Percentiles rank a stretch among this genome's conserved stretches.
These are phyloP conservation scores for Gobiocypris rarus DNA, from an alignment of 2,113 vertebrate species.

Conservation along the genomic window DNA sequence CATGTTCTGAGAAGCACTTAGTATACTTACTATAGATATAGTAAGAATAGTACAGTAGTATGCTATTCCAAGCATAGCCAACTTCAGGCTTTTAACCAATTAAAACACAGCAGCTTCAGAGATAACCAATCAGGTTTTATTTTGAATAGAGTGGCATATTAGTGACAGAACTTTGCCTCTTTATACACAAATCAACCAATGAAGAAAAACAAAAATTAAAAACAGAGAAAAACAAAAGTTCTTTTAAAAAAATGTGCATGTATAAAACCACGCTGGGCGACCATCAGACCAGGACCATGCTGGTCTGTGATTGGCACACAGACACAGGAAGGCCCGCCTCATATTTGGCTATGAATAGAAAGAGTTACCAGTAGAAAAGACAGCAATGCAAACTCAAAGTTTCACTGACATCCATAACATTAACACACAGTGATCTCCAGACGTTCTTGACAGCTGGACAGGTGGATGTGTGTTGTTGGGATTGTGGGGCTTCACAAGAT, in stretches of 20 bases:
- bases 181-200: constrained; percentile 77
- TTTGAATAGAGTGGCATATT: constrained; percentile 85
- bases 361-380: constrained; percentile 78
- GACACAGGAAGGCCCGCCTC: constrained; percentile 65
- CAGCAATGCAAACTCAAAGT: constrained; percentile 63
- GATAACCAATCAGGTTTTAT: constrained; percentile 80
- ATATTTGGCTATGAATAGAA: constrained; percentile 79
- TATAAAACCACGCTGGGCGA: constrained; percentile 84
- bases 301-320: constrained; percentile 62
- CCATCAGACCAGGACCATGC: constrained; percentile 63
- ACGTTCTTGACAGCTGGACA: constrained; percentile 67
- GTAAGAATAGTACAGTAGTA: not conserved
- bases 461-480: constrained; percentile 37
- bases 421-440: constrained; percentile 68
- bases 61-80: not conserved
- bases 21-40: not conserved
- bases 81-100: constrained; percentile 1
- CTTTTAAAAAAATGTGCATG: constrained; percentile 82
- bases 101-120: constrained; percentile 56
- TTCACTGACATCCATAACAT: constrained; percentile 64
- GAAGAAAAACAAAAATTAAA: constrained; percentile 67
- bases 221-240: constrained; percentile 63
- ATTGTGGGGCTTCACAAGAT: constrained; percentile 49
- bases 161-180: constrained; percentile 81
- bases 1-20: not conserved